A percentile compares a stretch with the other conserved stretches of the same genome.
Conservation (phyloP, 92 coral and sea anemone genomes). For the Heliopora coerulea region DNA sequence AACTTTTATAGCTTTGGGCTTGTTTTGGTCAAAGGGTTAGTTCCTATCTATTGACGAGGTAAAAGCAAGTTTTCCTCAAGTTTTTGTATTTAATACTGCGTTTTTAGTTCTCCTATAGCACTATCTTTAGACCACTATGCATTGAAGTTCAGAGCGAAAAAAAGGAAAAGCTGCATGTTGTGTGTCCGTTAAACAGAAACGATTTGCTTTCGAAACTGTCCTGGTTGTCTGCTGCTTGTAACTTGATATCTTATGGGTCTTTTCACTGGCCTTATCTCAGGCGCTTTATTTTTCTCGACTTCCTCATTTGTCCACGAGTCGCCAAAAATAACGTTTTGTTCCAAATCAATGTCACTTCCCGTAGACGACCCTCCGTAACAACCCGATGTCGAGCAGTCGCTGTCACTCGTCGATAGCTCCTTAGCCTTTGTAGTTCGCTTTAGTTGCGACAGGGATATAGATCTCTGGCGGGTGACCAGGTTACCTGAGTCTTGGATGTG, state of each 20-base stretch:
- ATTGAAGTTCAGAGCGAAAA: too few relatives aligned
- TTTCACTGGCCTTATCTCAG: neutral
- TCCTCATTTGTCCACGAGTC: neutral
- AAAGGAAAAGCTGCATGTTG: too few relatives aligned
- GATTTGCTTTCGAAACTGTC: slow-evolving; percentile 24
- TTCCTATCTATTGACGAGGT: too few relatives aligned
- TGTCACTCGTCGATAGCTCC: slow-evolving; percentile 35
- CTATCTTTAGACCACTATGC: too few relatives aligned
- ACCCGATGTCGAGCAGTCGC: slow-evolving; percentile 45
- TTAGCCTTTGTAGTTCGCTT: slow-evolving; percentile 2
- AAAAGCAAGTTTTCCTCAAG: too few relatives aligned
- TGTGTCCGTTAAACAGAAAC: slow-evolving; percentile 39
- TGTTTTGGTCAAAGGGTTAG: too few relatives aligned
- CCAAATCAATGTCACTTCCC: slow-evolving; percentile 30
- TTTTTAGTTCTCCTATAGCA: too few relatives aligned
- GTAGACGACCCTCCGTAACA: slow-evolving; percentile 46
- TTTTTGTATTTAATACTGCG: too few relatives aligned
- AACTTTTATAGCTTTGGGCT: too few relatives aligned
- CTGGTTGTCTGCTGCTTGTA: neutral
- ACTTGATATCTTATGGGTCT: neutral
- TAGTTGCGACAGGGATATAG: slow-evolving; percentile 21
- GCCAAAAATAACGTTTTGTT: neutral
- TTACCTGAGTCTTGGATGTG: neutral
- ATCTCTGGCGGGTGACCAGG: neutral
- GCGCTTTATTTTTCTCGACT: neutral